Evolutionary conservation across 2,113 vertebrate species (phyloP).

Genomic region (Alaudala cheleensis): DNA sequence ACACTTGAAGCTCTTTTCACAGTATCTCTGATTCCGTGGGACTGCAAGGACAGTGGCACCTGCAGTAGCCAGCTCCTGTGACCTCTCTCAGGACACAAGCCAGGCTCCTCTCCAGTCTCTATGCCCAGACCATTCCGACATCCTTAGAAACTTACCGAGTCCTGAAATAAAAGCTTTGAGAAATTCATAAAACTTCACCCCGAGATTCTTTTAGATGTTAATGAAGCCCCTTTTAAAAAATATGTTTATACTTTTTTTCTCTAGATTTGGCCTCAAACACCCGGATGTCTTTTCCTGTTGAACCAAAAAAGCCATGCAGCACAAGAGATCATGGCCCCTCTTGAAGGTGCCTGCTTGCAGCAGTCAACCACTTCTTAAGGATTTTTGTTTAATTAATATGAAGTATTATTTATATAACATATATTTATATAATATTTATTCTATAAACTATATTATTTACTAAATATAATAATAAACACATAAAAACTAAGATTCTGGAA

Average conservation of each 20-base stretch:
- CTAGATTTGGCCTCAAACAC: neutral
- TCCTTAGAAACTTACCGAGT: neutral
- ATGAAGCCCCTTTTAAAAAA: neutral
- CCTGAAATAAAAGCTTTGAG: neutral
- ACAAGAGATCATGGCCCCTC: neutral
- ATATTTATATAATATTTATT: neutral
- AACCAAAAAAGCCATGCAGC: neutral
- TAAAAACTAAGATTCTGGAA: neutral
- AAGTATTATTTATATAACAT: neutral
- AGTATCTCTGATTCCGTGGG: neutral
- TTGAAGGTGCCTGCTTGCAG: neutral
- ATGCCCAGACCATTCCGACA: neutral
- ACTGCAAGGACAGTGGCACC: neutral
- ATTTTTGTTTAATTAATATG: neutral
- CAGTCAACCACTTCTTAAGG: neutral
- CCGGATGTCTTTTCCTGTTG: neutral
- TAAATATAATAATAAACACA: neutral
- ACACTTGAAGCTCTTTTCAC: neutral
- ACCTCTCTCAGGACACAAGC: neutral
- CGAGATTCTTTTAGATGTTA: neutral
- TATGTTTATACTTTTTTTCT: neutral
- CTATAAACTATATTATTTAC: accelerated
- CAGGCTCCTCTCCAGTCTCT: neutral
- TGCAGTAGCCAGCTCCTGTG: neutral
- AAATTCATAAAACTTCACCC: neutral